Base-by-base conservation (phyloP, 2,113 vertebrate genomes). In the Rhinoderma darwinii region DNA sequence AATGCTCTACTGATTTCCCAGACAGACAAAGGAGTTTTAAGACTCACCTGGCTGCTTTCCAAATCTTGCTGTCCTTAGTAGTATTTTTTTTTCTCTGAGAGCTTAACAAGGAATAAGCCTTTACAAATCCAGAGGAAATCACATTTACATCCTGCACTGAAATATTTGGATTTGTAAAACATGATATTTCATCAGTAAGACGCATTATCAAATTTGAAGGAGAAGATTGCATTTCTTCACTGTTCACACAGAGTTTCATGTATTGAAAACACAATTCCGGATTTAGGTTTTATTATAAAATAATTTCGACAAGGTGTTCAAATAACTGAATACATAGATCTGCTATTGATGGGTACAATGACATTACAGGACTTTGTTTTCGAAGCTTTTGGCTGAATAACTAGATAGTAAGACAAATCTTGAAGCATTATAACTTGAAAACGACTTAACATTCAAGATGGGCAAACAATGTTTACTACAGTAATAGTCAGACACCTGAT, bases 131-230 rank as follows among this genome's bases (percentile, higher is more conserved):
- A 86, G 63, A 44, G 20, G 44, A 86, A 72, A 79, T 80, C 63
- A 80, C 63, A 80, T 86, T 80, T 80, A 41, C 56, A 85, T 66
- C 39, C 73, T 77, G 74, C 73, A 78, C 73, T 66, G 54, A 78
- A 84, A 85, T 85, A 85, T 77, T 85, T 85, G 54, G 54, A 35
- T 54, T 77, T 66, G 84, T 85, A 85, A 63, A 85, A 66, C 84
- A 85, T 77, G 37, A 85, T 85, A 61, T 59, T 66, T 63, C 56
- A 85, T 76, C 73, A 66, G 39, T 85, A 11, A 85, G 51, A 39
- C 15, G 74, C 74, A 77, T 63, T 77, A 85, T 47, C 30, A 66
- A 43, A 41, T 39, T 20, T 56, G 68, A 84, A 84, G 68, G 22
- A 79, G 41, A 14, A 27, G 82, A 84, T 37, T 70, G 82, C 44